A percentile compares a stretch with the other conserved stretches of the same genome.
Evolutionary conservation across 2,797 vertebrate genomes (phyloP).

Genomic region (Octomys mimax): DNA sequence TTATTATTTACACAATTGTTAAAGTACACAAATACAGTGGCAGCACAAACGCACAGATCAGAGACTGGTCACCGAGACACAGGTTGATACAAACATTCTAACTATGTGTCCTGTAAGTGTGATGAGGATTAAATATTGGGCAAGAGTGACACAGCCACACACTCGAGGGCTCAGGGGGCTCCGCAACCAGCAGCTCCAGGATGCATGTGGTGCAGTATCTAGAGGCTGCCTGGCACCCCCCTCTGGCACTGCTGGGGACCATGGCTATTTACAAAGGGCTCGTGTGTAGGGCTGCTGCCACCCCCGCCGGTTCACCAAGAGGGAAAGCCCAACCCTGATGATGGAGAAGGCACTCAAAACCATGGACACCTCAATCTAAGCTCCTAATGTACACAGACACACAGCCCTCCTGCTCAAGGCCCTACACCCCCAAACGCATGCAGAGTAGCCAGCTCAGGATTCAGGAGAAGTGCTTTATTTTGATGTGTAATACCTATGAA

Average conservation of each 20-base stretch:
- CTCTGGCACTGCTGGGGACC: slow-evolving; percentile 80
- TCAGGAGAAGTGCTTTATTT: neutral
- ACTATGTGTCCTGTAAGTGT: slow-evolving; percentile 83
- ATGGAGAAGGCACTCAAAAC: slow-evolving; percentile 77
- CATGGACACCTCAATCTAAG: slow-evolving; percentile 11
- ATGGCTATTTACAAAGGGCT: slow-evolving; percentile 88
- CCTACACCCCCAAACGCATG: neutral
- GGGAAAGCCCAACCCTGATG: slow-evolving; percentile 76
- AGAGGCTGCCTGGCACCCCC: slow-evolving; percentile 77
- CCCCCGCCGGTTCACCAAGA: slow-evolving; percentile 75
- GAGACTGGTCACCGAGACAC: slow-evolving; percentile 90
- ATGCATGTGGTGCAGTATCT: slow-evolving; percentile 72
- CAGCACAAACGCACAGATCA: slow-evolving; percentile 93
- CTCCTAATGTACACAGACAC: neutral
- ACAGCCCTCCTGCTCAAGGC: neutral
- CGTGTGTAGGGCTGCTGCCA: slow-evolving; percentile 79
- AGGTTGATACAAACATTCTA: slow-evolving; percentile 87
- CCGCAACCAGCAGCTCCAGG: slow-evolving; percentile 80
- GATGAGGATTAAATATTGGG: slow-evolving; percentile 80
- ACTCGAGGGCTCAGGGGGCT: slow-evolving; percentile 74
- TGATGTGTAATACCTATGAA: too few species aligned
- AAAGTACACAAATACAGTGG: slow-evolving; percentile 97
- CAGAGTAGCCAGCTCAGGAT: neutral
- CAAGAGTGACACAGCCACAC: slow-evolving; percentile 77
- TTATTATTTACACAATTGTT: slow-evolving; percentile 97